phyloP scores from a whole-genome alignment of 2,797 vertebrate species.

The Chelonia mydas region DNA sequence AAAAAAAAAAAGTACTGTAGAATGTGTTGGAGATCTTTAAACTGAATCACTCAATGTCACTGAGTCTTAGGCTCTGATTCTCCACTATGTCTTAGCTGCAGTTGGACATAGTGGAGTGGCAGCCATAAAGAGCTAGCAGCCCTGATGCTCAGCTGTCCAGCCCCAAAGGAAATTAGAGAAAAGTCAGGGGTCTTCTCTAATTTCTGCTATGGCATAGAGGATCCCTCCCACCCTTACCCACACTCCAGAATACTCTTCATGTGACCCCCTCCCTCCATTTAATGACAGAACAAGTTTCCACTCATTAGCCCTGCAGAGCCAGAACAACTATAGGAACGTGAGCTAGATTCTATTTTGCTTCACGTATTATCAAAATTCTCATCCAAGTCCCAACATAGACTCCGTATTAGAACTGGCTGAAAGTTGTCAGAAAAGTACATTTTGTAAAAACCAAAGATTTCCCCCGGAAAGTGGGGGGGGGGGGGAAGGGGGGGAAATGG shows the following conservation, averaged over 20 bases:
- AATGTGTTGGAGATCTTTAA: not conserved
- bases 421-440: not conserved
- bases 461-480: not conserved
- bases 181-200: not conserved
- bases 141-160: not conserved
- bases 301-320: constrained; percentile 10
- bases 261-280: not conserved
- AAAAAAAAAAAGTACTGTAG: not conserved
- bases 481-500: fast-evolving
- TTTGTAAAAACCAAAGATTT: not conserved
- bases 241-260: not conserved
- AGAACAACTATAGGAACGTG: constrained; percentile 8
- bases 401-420: not conserved
- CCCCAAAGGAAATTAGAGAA: not conserved
- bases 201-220: not conserved
- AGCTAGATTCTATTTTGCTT: constrained; percentile 29
- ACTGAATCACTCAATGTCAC: not conserved
- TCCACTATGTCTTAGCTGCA: not conserved
- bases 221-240: not conserved
- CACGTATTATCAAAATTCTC: constrained; percentile 49
- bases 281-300: not conserved
- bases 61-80: not conserved
- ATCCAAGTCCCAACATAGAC: constrained; percentile 18
- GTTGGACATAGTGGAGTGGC: not conserved
- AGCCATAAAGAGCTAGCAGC: not conserved